phyloP scores from a whole-genome alignment of 2,797 vertebrate genomes.

The Enteromius radiatus region DNA sequence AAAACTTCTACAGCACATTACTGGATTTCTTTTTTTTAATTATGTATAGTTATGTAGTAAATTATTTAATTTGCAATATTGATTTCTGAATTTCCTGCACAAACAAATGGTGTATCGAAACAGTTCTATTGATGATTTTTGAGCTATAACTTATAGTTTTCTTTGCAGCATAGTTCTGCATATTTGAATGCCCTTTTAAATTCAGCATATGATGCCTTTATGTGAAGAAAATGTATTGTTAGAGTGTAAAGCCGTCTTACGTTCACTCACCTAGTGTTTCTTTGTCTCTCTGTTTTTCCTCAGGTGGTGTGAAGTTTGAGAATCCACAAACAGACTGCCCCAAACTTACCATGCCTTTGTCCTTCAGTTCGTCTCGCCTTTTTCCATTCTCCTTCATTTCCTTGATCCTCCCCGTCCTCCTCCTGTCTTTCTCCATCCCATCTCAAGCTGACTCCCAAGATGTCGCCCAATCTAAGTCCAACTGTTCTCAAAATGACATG shows the following conservation, averaged over 20 bases:
- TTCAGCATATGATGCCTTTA: not conserved
- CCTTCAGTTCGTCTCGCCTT: conserved; percentile 51
- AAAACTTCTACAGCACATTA: not conserved
- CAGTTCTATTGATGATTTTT: not conserved
- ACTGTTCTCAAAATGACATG: conserved; percentile 72
- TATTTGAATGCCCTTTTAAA: not conserved
- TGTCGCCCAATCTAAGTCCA: conserved; percentile 51
- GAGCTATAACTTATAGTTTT: not conserved
- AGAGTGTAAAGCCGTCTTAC: not conserved
- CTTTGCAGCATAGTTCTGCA: not conserved
- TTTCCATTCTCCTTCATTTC: conserved; percentile 37
- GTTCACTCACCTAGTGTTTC: not conserved
- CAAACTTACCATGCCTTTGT: conserved; percentile 49
- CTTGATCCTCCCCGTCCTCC: conserved; percentile 35
- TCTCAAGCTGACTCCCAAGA: conserved; percentile 53
- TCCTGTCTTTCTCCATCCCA: conserved; percentile 48
- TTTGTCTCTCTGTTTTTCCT: conserved; percentile 27
- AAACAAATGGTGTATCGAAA: not conserved
- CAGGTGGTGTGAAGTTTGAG: conserved; percentile 27
- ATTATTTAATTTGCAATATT: not conserved
- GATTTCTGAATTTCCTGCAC: not conserved
- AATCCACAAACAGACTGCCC: not conserved
- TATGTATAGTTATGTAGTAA: not conserved
- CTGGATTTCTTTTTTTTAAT: not conserved
- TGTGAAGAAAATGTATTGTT: not conserved